Evolutionary conservation across 2,797 vertebrate genomes (phyloP).

Genomic region (Aeoliscus strigatus): DNA sequence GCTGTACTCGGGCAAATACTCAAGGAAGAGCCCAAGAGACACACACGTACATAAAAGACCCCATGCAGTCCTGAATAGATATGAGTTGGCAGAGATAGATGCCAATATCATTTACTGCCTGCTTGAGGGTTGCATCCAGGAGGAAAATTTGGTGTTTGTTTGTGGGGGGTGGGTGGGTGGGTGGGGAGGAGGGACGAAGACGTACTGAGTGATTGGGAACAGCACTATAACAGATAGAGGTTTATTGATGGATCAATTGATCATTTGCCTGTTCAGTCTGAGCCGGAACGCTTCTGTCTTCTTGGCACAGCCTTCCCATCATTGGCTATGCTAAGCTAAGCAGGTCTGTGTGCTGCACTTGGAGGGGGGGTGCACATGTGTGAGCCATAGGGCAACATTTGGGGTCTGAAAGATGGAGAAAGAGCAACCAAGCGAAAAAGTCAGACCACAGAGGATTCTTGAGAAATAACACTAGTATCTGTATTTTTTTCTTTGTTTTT

Average conservation of each 20-base stretch:
- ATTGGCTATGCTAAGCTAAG: slow-evolving; percentile 55
- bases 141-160: not conserved
- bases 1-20: slow-evolving; percentile 27
- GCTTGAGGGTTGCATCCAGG: too few relatives aligned
- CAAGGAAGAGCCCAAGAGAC: slow-evolving; percentile 18
- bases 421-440: not conserved
- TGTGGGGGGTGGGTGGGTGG: not conserved
- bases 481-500: too few relatives aligned
- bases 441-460: too few relatives aligned
- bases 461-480: too few relatives aligned
- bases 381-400: slow-evolving; percentile 6
- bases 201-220: slow-evolving; percentile 39
- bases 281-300: slow-evolving; percentile 49
- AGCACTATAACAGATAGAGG: slow-evolving; percentile 63
- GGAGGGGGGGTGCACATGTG: not conserved
- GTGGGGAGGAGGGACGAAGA: slow-evolving; percentile 1
- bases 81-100: slow-evolving; percentile 38
- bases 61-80: slow-evolving; percentile 31
- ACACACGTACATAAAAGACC: slow-evolving; percentile 3
- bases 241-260: slow-evolving; percentile 66
- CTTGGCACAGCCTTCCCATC: slow-evolving; percentile 52
- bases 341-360: slow-evolving; percentile 32
- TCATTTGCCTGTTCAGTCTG: slow-evolving; percentile 48
- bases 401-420: not conserved
- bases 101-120: slow-evolving; percentile 43